Conservation (phyloP, 1,140 invertebrate species). For the Vanessa tameamea region DNA sequence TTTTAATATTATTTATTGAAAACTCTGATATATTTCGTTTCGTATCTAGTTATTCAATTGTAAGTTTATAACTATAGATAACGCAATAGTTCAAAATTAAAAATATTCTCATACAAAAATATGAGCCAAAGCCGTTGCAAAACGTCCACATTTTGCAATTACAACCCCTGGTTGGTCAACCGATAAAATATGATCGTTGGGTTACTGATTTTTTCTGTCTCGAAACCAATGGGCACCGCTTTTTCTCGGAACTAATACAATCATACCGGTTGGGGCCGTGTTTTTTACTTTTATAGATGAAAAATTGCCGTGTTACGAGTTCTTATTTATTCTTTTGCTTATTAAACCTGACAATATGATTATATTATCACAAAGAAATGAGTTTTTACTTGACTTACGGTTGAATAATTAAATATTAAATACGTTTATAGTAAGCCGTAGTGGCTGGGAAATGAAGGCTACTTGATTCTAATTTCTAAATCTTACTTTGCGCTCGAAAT, state of each 20-base stretch:
- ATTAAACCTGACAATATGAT: constrained; percentile 30
- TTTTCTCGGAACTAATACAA: constrained; percentile 36
- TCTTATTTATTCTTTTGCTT: constrained; percentile 27
- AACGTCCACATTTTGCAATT: constrained; percentile 25
- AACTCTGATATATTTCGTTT: too few relatives aligned
- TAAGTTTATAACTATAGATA: too few relatives aligned
- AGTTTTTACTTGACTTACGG: too few relatives aligned
- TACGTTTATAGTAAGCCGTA: too few relatives aligned
- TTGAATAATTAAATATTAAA: too few relatives aligned
- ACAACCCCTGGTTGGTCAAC: constrained; percentile 11
- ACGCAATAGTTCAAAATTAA: too few relatives aligned
- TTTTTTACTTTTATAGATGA: constrained; percentile 34
- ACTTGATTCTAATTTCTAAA: too few relatives aligned
- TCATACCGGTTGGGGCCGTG: constrained; percentile 13
- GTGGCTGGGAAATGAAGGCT: too few relatives aligned
- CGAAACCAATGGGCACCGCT: constrained; percentile 11
- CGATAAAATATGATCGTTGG: constrained; percentile 28
- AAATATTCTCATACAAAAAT: not conserved
- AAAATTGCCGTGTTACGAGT: constrained; percentile 23
- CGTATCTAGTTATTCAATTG: too few relatives aligned
- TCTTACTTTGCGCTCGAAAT: too few relatives aligned
- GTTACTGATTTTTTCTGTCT: constrained; percentile 34
- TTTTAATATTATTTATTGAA: too few relatives aligned
- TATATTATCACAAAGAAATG: constrained; percentile 5
- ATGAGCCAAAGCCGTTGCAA: not conserved